These are phyloP conservation scores for Scaptomyza tumidula DNA, from an alignment of 2,888 invertebrate genomes.

Conservation along the genomic window DNA sequence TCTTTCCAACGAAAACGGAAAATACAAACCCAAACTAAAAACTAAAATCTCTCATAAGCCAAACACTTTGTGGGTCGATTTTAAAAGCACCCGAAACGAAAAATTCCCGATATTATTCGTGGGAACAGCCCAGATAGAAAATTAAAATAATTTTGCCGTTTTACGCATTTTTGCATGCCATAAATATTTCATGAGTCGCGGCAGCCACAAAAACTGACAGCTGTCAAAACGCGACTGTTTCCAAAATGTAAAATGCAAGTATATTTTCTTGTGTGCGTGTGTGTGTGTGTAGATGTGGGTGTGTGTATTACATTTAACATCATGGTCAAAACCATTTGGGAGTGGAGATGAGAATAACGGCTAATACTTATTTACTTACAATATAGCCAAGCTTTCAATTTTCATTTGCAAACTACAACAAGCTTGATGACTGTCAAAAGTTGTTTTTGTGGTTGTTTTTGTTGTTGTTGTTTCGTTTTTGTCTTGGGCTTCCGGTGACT, in stretches of 20 bases:
- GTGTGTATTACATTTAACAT: conserved; percentile 52
- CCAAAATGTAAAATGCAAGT: conserved; percentile 48
- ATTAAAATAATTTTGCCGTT: conserved; percentile 59
- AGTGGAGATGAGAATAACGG: not conserved
- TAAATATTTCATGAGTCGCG: conserved; percentile 74
- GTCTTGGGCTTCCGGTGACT: conserved; percentile 28
- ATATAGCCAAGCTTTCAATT: conserved; percentile 51
- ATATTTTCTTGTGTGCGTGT: conserved; percentile 16
- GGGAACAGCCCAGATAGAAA: conserved; percentile 27
- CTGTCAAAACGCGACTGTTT: conserved; percentile 74
- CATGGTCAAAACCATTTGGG: conserved; percentile 52
- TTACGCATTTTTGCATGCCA: conserved; percentile 64
- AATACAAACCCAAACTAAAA: too few relatives aligned
- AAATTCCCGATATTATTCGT: conserved; percentile 18
- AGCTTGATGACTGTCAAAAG: conserved; percentile 58
- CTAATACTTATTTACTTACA: conserved; percentile 11
- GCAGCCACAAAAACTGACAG: conserved; percentile 72
- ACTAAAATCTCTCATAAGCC: too few relatives aligned
- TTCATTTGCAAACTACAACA: conserved; percentile 54
- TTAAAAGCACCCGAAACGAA: conserved; percentile 4
- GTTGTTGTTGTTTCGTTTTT: conserved; percentile 23
- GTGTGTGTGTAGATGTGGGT: conserved; percentile 4
- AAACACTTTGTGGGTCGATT: not conserved
- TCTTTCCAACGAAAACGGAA: too few relatives aligned
- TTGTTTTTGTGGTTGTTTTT: conserved; percentile 38